These are phyloP conservation scores for Bombus confusus DNA, from an alignment of 1,140 invertebrate genomes.

Conservation along the genomic window DNA sequence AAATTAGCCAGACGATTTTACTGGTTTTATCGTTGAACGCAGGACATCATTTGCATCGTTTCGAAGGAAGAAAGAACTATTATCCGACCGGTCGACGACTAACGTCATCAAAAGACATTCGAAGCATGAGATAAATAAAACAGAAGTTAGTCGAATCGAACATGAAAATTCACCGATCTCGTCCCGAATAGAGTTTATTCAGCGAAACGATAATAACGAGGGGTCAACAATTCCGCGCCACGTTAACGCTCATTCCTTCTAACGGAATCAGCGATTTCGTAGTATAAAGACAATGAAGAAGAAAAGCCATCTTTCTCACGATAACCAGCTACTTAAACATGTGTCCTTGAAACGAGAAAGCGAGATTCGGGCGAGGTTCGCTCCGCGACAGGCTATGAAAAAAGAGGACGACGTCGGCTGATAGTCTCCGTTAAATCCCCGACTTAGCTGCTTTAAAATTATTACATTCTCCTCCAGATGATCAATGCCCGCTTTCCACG, in stretches of 20 bases:
- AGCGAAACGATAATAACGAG: too few relatives aligned
- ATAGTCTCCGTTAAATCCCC: conserved; percentile 21
- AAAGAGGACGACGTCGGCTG: neutral
- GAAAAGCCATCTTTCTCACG: conserved; percentile 13
- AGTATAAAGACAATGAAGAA: neutral
- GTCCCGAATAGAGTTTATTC: neutral
- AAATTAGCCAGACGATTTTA: neutral
- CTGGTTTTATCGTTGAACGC: too few relatives aligned
- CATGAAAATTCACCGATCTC: neutral
- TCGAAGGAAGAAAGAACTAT: too few relatives aligned
- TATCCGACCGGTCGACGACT: too few relatives aligned
- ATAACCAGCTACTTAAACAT: neutral
- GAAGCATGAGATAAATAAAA: neutral
- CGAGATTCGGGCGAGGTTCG: conserved; percentile 26
- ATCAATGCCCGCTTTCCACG: conserved; percentile 33
- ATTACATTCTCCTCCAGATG: conserved; percentile 31
- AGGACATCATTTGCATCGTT: too few relatives aligned
- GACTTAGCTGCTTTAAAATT: conserved; percentile 23
- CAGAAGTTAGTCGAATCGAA: neutral
- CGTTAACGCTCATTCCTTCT: neutral
- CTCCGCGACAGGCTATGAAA: neutral
- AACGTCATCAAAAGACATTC: conserved; percentile 12
- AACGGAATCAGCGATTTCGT: neutral
- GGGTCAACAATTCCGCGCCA: too few relatives aligned
- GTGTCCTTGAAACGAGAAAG: conserved; percentile 1